Conservation (phyloP, 1,140 invertebrate genomes). For the Wiebesia pumilae region DNA sequence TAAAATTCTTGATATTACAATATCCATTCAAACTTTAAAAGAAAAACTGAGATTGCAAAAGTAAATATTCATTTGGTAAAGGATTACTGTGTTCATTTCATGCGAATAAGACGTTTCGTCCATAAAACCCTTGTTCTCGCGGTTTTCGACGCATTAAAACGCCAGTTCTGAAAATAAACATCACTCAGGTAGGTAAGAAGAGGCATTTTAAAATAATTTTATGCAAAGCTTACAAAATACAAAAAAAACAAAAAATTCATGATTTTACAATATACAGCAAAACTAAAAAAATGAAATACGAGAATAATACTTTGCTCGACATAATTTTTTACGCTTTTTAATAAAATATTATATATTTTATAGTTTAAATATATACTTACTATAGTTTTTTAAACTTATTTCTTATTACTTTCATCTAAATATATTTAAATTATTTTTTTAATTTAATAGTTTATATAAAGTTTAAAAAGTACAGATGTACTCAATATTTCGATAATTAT, state of each 20-base stretch:
- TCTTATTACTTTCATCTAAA: too few relatives aligned
- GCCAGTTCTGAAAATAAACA: slow-evolving; percentile 25
- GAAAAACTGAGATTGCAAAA: neutral
- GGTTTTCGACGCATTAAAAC: slow-evolving; percentile 26
- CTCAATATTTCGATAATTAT: too few relatives aligned
- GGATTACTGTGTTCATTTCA: slow-evolving; percentile 15
- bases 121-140: too few relatives aligned
- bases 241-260: neutral
- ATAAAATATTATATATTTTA: too few relatives aligned
- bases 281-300: slow-evolving; percentile 8
- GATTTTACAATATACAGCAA: slow-evolving; percentile 8
- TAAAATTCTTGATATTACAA: neutral
- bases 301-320: neutral
- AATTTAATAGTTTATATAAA: too few relatives aligned
- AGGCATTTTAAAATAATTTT: slow-evolving; percentile 55
- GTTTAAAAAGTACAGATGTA: too few relatives aligned
- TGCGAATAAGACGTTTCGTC: neutral
- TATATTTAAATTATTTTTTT: too few relatives aligned
- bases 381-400: too few relatives aligned
- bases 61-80: slow-evolving; percentile 28
- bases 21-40: neutral
- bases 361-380: too few relatives aligned
- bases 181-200: slow-evolving; percentile 22
- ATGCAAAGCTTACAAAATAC: slow-evolving; percentile 47
- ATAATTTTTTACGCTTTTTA: too few relatives aligned